A percentile compares a stretch with the other conserved stretches of the same genome.
Conservation (phyloP, 1,140 invertebrate genomes). For the Galendromus occidentalis region DNA sequence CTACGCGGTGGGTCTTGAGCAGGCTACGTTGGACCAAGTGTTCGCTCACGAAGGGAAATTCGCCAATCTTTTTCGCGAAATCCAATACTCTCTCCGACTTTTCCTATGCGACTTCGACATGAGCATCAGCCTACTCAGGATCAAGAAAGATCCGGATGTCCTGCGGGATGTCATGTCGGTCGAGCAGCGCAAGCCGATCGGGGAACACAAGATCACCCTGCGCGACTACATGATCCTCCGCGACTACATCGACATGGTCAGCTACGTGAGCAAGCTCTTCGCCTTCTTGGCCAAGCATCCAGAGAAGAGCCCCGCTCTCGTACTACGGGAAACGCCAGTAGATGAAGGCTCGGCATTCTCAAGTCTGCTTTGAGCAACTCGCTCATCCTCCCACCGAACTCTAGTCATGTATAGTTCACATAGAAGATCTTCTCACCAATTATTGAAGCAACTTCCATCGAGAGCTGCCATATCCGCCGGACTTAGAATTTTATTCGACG, state of each 20-base stretch:
- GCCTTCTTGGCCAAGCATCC: conserved; percentile 24
- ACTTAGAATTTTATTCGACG: too few relatives aligned
- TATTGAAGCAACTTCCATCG: too few relatives aligned
- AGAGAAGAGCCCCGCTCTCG: not conserved
- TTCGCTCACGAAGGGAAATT: conserved; percentile 30
- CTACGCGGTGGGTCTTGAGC: conserved; percentile 43
- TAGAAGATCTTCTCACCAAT: too few relatives aligned
- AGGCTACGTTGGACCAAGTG: conserved; percentile 41
- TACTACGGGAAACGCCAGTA: not conserved
- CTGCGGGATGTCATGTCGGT: conserved; percentile 36
- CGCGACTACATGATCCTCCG: conserved; percentile 44
- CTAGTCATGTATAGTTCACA: too few relatives aligned
- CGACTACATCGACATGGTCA: conserved; percentile 41
- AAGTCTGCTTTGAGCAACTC: too few relatives aligned
- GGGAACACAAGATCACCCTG: conserved; percentile 31
- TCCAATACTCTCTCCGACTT: conserved; percentile 37
- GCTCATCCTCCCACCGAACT: too few relatives aligned
- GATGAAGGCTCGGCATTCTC: too few relatives aligned
- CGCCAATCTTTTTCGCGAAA: conserved; percentile 34
- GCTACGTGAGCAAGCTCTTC: conserved; percentile 38
- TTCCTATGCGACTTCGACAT: conserved; percentile 38
- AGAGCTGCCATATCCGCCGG: too few relatives aligned
- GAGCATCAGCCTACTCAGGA: conserved; percentile 35
- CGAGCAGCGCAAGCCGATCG: conserved; percentile 29
- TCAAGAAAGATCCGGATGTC: conserved; percentile 31